phyloP scores from a whole-genome alignment of 2,113 vertebrate genomes.

The Chloropsis hardwickii region DNA sequence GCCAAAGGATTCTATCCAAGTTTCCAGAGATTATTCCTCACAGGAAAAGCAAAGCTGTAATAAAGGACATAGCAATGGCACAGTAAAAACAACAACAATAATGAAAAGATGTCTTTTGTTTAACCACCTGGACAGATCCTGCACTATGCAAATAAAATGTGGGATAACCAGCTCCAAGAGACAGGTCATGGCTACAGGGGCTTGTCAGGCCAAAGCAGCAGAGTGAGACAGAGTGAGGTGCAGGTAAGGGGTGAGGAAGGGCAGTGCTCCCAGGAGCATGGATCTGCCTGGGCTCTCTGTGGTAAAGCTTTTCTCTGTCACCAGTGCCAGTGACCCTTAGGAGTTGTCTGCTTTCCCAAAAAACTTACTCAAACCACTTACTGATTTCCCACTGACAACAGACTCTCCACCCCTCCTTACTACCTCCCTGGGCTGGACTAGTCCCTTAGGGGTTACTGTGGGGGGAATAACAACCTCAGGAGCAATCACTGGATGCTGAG shows the following conservation, averaged over 20 bases:
- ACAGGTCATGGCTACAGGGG: not conserved
- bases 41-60: conserved; percentile 53
- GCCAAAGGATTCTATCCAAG: conserved; percentile 46
- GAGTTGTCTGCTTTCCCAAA: not conserved
- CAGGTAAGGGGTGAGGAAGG: not conserved
- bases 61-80: conserved; percentile 23
- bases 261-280: rapidly evolving
- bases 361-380: not conserved
- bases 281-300: not conserved
- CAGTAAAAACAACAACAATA: conserved; percentile 40
- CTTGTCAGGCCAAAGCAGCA: not conserved
- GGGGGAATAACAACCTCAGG: not conserved
- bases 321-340: not conserved
- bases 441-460: not conserved
- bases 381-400: not conserved
- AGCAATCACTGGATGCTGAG: not conserved
- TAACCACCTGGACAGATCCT: not conserved
- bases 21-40: conserved; percentile 52
- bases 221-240: not conserved
- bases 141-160: not conserved
- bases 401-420: not conserved
- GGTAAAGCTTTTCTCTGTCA: not conserved
- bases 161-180: not conserved
- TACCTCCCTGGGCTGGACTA: not conserved
- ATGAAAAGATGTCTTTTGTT: conserved; percentile 45